Percentiles rank a stretch among this genome's conserved stretches.
Conservation (phyloP, 2,797 vertebrate genomes). For the Myoxocephalus aenaeus region DNA sequence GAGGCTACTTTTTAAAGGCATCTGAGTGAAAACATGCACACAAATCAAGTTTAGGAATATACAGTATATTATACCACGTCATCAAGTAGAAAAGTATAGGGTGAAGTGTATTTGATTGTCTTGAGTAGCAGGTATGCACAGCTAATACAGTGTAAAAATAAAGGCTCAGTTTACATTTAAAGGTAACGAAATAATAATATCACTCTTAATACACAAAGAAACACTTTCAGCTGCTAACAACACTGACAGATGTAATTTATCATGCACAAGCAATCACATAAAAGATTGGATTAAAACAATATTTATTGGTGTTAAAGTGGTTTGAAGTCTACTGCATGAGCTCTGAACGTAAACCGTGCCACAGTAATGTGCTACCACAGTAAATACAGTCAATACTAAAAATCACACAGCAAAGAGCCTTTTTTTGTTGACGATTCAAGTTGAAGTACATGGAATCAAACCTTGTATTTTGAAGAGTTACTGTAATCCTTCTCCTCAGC, state of each 20-base stretch:
- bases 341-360: slow-evolving; percentile 22
- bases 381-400: slow-evolving; percentile 5
- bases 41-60: slow-evolving; percentile 6
- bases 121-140: slow-evolving; percentile 30
- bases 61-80: background rate
- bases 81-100: slow-evolving; percentile 46
- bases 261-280: slow-evolving; percentile 48
- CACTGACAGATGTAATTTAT: slow-evolving; percentile 52
- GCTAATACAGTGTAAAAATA: slow-evolving; percentile 60
- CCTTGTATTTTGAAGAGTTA: slow-evolving; percentile 16
- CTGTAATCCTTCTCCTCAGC: slow-evolving; percentile 8
- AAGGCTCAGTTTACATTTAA: slow-evolving; percentile 63
- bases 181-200: slow-evolving; percentile 31
- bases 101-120: slow-evolving; percentile 70
- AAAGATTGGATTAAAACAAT: background rate
- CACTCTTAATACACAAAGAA: slow-evolving; percentile 52
- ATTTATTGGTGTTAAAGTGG: slow-evolving; percentile 44
- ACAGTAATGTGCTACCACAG: slow-evolving; percentile 19
- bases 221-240: slow-evolving; percentile 49
- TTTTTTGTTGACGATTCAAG: background rate
- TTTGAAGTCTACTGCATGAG: slow-evolving; percentile 14
- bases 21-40: slow-evolving; percentile 61
- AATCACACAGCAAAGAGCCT: slow-evolving; percentile 19
- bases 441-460: slow-evolving; percentile 14
- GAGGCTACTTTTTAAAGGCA: slow-evolving; percentile 62